Evolutionary conservation across 2,797 vertebrate genomes (phyloP), one percentile per base, ranked within the genome.

Genomic region (Galagoides demidoff): DNA sequence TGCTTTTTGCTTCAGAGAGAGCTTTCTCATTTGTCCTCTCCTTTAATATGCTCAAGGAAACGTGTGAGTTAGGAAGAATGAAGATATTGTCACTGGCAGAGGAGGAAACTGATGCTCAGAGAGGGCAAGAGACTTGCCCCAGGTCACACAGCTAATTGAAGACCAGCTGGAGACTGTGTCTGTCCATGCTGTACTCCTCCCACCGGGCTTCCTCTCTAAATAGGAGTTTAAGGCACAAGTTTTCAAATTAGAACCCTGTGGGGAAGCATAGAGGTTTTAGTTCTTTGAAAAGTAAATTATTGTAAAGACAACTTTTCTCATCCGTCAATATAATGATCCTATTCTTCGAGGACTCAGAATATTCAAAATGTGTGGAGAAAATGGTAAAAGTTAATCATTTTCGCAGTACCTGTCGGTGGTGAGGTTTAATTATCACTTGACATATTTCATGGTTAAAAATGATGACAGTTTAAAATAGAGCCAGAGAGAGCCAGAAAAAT

Each of bases 351-450:
- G 59, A 98, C 39, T 79, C 66, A 90, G 93, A 34, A 77, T 92
- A 19, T 87, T 84, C 16, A 73, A 25, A 76, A 88, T 0, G 78
- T 74, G 63, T 31, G 10, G 34, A 4, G 52, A 19, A 85, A 71
- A 96, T 82, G 66, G 86, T 81, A n/a, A 64, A 92, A 96, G 92
- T 95, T 97, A 63, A 96, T 98, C 1, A 37, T 89, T 95, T 95
- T 92, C 59, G 88, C 84, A 73, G 27, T 0, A 34, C 55, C 77
- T 96, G 2, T 97, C 84, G 88, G 52, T 89, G 66, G 55, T 31
- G 64, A 83, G 82, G 84, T 92, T 97, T 97, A 96, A 96, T 98
- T 97, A 94, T 76, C 97, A 97, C 34, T 91, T 97, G 92, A 63
- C 49, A 20, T 95, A 89, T 94, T 97, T 96, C 73, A 64, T 97